Evolutionary conservation across 2,113 vertebrate genomes (phyloP), one percentile per base, ranked within the genome.

Genomic region (Myotis brandtii): DNA sequence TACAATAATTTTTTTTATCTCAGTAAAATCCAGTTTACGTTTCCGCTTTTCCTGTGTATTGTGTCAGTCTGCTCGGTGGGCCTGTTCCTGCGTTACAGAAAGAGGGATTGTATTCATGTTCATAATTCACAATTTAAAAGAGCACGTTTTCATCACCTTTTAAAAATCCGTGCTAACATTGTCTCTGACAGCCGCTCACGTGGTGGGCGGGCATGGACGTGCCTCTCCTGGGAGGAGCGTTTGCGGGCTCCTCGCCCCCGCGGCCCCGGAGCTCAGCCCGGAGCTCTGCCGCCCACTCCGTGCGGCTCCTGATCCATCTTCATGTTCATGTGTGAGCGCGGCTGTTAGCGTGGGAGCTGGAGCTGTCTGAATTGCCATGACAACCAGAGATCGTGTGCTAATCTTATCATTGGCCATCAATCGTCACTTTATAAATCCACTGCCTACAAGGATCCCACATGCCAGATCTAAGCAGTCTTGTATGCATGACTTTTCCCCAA

Each of bases 301-400:
- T 20, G 34, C 89, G 84, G 11, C 32, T 89, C 32, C 3, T 0
- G 27, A 85, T 7, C 77, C 48, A 27, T 37, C 64, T 92, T 76
- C 91, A 46, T 84, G 72, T 69, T 79, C 40, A 3, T 32, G n/a
- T 75, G 37, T 81, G 25, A 90, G 72, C 54, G 3, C 37, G 76
- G 32, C 70, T 85, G 1, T 85, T 27, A 2, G 23, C 62, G 43
- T 76, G 70, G 52, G 77, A 25, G 40, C 21, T 21, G 30, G 46
- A 20, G 27, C 14, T 70, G 9, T 50, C 46, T 52, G 67, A 77
- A 48, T 84, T 72, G 73, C 84, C 79, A 79, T 92, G 76, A 59
- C 8, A 94, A 96, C 46, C 9, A 67, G n/a, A 88, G 95, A 66
- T 30, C 84, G 32, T 84, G 92, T 87, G 80, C 30, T 92, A 59